phyloP scores from a whole-genome alignment of 2,888 invertebrate genomes.

The Nymphalis polychloros region DNA sequence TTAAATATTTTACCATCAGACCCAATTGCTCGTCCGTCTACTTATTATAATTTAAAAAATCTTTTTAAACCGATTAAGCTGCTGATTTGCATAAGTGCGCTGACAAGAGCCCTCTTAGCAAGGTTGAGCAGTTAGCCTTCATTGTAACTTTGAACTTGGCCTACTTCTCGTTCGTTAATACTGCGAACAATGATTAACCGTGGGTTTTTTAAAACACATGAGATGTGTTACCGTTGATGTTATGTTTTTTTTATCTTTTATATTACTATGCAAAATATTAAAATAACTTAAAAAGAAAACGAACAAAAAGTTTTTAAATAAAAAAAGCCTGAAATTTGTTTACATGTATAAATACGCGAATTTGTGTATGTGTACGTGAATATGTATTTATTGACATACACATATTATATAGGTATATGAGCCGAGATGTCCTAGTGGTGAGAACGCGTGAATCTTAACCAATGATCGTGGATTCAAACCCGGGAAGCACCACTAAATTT shows the following conservation, averaged over 20 bases:
- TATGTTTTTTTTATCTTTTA: not conserved
- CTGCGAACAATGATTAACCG: constrained; percentile 4
- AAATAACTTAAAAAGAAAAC: not conserved
- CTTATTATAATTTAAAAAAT: too few species aligned
- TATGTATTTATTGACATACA: too few species aligned
- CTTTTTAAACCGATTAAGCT: constrained; percentile 10
- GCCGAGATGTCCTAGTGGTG: too few species aligned
- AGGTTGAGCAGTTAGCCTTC: constrained; percentile 12
- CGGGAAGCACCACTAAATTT: too few species aligned
- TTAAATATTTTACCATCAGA: too few species aligned
- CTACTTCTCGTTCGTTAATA: constrained; percentile 10
- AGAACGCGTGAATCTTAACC: too few species aligned
- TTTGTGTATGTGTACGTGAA: too few species aligned
- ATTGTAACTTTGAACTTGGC: constrained; percentile 24
- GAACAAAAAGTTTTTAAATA: not conserved
- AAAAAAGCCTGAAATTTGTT: too few species aligned
- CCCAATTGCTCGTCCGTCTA: too few species aligned
- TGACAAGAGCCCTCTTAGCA: constrained; percentile 17
- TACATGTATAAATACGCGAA: too few species aligned
- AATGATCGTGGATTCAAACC: too few species aligned
- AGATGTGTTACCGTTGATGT: not conserved
- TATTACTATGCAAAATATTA: not conserved
- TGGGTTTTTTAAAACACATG: not conserved
- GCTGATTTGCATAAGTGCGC: constrained; percentile 25
- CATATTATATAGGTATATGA: too few species aligned